A percentile compares a stretch with the other conserved stretches of the same genome.
Evolutionary conservation across 2,888 invertebrate genomes (phyloP).

Genomic region (Tanaodytes sp.): DNA sequence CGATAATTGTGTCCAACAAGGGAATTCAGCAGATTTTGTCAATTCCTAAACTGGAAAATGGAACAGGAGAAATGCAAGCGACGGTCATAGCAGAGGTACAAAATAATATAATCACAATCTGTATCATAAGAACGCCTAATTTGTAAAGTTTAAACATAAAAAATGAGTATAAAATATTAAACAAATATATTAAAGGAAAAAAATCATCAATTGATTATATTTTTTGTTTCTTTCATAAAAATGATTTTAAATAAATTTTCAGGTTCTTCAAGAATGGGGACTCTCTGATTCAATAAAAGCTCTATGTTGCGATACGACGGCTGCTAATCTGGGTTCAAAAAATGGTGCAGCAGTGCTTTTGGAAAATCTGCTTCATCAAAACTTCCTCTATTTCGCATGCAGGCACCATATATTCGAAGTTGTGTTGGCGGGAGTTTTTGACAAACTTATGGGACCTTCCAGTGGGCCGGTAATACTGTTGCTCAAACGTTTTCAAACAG

Average conservation of each 20-base stretch:
- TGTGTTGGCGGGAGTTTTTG: conserved; percentile 9
- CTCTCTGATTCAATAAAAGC: conserved; percentile 18
- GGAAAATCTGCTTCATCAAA: conserved; percentile 6
- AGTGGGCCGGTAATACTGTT: conserved; percentile 2
- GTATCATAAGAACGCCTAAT: no score
- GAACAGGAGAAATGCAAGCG: no score
- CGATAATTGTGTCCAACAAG: no score
- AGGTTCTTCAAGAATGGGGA: conserved; percentile 13
- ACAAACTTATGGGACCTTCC: conserved; percentile 8
- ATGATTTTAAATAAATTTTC: conserved; percentile 5
- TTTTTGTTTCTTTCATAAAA: no score
- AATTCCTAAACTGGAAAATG: no score
- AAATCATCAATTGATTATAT: no score
- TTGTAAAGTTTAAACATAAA: no score
- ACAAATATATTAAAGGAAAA: no score
- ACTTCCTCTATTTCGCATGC: conserved; percentile 6
- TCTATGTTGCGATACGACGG: conserved; percentile 18
- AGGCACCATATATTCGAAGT: conserved; percentile 11
- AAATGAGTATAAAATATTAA: no score
- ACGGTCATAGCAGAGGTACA: no score
- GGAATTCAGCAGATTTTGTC: no score
- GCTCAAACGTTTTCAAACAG: conserved; percentile 1
- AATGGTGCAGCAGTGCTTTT: conserved; percentile 12
- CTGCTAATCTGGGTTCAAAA: conserved; percentile 12
- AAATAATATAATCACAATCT: no score